These are phyloP conservation scores for Zaprionus lachaisei DNA, from an alignment of 1,140 invertebrate species.

Conservation along the genomic window DNA sequence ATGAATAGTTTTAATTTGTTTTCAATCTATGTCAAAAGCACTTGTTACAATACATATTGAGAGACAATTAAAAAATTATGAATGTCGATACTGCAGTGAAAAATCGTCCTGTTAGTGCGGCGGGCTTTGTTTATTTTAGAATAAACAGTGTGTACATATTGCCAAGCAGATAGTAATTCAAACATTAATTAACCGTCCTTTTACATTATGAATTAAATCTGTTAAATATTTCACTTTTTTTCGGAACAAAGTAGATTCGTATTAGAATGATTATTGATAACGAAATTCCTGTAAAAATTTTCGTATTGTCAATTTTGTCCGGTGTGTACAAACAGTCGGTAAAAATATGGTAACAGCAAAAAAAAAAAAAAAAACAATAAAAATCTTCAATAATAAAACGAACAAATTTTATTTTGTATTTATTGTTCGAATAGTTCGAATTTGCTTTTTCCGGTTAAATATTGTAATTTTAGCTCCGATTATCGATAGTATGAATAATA, in stretches of 20 bases:
- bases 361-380: neutral
- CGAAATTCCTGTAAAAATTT: neutral
- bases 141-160: constrained; percentile 19
- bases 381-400: neutral
- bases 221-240: neutral
- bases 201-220: constrained; percentile 5
- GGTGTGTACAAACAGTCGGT: neutral
- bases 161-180: neutral
- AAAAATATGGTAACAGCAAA: neutral
- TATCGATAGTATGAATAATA: constrained; percentile 13
- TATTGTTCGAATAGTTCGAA: too few relatives aligned
- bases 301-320: neutral
- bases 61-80: neutral
- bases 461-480: neutral
- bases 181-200: neutral
- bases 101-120: constrained; percentile 3
- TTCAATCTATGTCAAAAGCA: neutral
- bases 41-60: neutral
- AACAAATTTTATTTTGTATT: too few relatives aligned
- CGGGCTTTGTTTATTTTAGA: constrained; percentile 7
- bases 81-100: neutral
- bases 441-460: neutral
- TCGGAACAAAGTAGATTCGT: neutral
- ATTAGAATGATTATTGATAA: neutral
- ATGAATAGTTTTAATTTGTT: neutral